Evolutionary conservation across 2,888 invertebrate species (phyloP).

Genomic region (Hoplodrina blanda): DNA sequence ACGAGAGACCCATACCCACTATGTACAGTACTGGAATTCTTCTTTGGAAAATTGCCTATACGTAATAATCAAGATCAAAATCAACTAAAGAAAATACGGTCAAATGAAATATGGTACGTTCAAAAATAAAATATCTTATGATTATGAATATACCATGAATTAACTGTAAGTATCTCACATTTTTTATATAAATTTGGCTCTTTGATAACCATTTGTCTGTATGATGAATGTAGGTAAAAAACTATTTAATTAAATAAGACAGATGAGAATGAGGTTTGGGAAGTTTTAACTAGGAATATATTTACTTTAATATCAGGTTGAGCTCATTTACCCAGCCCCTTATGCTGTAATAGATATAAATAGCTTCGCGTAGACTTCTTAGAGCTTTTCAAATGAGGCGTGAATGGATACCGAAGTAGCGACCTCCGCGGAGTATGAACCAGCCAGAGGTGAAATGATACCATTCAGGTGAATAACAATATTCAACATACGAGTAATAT

Average conservation of each 20-base stretch:
- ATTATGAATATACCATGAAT: too few relatives aligned
- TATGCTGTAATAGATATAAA: constrained; percentile 32
- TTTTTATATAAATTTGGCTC: not conserved
- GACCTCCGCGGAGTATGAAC: constrained; percentile 30
- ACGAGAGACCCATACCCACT: not conserved
- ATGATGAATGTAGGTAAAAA: not conserved
- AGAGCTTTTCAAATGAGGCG: constrained; percentile 60
- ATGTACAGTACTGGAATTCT: constrained; percentile 1
- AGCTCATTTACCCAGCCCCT: not conserved
- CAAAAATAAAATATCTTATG: not conserved
- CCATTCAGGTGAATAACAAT: constrained; percentile 19
- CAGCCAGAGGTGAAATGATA: constrained; percentile 28
- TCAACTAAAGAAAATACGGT: not conserved
- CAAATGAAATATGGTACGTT: not conserved
- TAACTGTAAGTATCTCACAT: too few relatives aligned
- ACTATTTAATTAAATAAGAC: not conserved
- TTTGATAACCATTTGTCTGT: not conserved
- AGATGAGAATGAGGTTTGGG: not conserved
- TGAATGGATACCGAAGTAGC: constrained; percentile 51
- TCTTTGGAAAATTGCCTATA: not conserved
- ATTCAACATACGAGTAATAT: not conserved
- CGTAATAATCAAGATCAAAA: not conserved
- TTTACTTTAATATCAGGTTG: not conserved
- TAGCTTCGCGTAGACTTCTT: constrained; percentile 38
- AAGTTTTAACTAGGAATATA: not conserved